Evolutionary conservation across 2,113 vertebrate genomes (phyloP).

Genomic region (Alligator mississippiensis): DNA sequence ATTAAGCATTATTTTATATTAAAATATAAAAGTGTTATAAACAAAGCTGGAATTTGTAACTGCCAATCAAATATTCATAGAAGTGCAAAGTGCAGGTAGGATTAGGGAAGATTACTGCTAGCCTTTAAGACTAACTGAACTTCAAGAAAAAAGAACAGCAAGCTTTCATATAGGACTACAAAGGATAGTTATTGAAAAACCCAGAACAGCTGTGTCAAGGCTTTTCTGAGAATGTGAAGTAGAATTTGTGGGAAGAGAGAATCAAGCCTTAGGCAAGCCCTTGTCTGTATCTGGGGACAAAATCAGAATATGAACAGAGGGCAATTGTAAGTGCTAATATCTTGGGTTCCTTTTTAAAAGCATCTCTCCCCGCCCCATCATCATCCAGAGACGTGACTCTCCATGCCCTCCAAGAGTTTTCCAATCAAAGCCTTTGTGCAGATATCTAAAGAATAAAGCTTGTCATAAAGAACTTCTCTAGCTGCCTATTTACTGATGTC

Average conservation of each 20-base stretch:
- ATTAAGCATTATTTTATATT: neutral
- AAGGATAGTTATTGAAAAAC: neutral
- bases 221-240: neutral
- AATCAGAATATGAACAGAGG: neutral
- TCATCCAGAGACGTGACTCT: neutral
- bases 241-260: neutral
- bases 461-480: neutral
- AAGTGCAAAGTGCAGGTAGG: neutral
- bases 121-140: neutral
- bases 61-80: neutral
- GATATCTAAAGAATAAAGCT: neutral
- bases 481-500: neutral
- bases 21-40: neutral
- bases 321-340: neutral
- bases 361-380: neutral
- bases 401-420: neutral
- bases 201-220: neutral
- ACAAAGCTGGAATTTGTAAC: conserved; percentile 27
- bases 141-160: neutral
- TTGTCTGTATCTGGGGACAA: neutral
- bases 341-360: neutral
- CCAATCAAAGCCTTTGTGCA: neutral
- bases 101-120: neutral
- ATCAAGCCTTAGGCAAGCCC: neutral
- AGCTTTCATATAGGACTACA: neutral